Percentiles rank a stretch among this genome's conserved stretches.
These are phyloP conservation scores for Antheraea pernyi DNA, from an alignment of 1,140 invertebrate genomes.

Conservation along the genomic window DNA sequence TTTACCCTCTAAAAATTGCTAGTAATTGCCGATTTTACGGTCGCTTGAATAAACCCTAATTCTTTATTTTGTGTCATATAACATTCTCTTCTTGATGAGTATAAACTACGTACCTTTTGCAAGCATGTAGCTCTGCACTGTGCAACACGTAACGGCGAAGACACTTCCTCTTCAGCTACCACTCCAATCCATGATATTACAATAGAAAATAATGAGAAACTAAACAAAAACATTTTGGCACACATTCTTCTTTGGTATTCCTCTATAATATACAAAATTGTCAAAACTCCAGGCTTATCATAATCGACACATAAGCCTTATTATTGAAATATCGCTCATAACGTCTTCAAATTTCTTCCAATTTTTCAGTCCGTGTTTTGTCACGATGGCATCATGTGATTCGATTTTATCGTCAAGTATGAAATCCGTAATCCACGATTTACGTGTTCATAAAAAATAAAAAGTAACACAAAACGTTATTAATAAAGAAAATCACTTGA, in stretches of 20 bases:
- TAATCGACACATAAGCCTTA: constrained; percentile 61
- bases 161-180: constrained; percentile 80
- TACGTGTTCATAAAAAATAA: constrained; percentile 30
- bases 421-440: constrained; percentile 26
- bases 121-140: constrained; percentile 84
- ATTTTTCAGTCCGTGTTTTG: constrained; percentile 27
- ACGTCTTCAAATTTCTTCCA: constrained; percentile 29
- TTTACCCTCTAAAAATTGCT: no score
- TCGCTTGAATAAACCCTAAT: no score
- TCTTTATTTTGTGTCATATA: not conserved
- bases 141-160: constrained; percentile 83
- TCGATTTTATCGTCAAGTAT: constrained; percentile 7
- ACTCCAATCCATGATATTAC: constrained; percentile 72
- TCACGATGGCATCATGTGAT: constrained; percentile 42
- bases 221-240: constrained; percentile 77
- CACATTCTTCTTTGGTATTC: constrained; percentile 75
- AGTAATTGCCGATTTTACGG: no score
- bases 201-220: constrained; percentile 69
- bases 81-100: not conserved
- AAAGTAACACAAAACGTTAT: constrained; percentile 40
- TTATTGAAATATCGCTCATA: constrained; percentile 42
- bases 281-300: constrained; percentile 60
- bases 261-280: constrained; percentile 42
- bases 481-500: constrained; percentile 49
- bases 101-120: constrained; percentile 79